Percentiles rank a stretch among this genome's conserved stretches.
Evolutionary conservation across 2,888 invertebrate species (phyloP).

Genomic region (Maniola hyperantus): DNA sequence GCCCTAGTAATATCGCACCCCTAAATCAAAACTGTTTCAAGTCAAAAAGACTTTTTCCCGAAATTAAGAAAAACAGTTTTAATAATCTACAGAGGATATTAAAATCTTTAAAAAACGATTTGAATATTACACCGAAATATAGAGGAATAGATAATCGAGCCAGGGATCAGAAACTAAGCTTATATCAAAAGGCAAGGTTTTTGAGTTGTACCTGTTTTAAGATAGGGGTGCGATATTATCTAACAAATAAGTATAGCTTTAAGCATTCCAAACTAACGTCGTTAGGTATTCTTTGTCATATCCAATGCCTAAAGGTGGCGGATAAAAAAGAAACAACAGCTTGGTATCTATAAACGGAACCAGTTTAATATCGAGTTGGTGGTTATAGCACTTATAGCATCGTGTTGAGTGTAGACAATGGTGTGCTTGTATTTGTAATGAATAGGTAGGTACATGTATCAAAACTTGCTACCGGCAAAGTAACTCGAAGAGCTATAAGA

Average conservation of each 20-base stretch:
- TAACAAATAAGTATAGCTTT: neutral
- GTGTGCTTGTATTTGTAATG: slow-evolving; percentile 40
- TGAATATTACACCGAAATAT: no score
- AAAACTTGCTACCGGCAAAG: slow-evolving; percentile 45
- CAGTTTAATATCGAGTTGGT: slow-evolving; percentile 38
- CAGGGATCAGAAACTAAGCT: no score
- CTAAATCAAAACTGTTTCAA: no score
- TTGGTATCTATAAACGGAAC: slow-evolving; percentile 41
- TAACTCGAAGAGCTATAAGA: slow-evolving; percentile 49
- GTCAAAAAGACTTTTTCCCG: no score
- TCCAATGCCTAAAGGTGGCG: slow-evolving; percentile 29
- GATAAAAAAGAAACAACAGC: slow-evolving; percentile 31
- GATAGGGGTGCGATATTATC: neutral
- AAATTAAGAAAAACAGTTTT: no score
- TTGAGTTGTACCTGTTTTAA: no score
- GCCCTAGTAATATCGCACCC: no score
- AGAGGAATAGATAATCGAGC: no score
- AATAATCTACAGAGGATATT: no score
- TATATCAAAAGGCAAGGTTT: no score
- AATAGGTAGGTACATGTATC: slow-evolving; percentile 42
- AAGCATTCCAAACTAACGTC: neutral
- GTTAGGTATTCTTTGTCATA: slow-evolving; percentile 22
- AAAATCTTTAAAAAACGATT: no score
- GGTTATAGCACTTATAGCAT: slow-evolving; percentile 39
- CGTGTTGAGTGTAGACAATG: slow-evolving; percentile 47